A percentile compares a stretch with the other conserved stretches of the same genome.
Evolutionary conservation across 2,888 invertebrate species (phyloP).

Genomic region (Pollenia griseotomentosa): DNA sequence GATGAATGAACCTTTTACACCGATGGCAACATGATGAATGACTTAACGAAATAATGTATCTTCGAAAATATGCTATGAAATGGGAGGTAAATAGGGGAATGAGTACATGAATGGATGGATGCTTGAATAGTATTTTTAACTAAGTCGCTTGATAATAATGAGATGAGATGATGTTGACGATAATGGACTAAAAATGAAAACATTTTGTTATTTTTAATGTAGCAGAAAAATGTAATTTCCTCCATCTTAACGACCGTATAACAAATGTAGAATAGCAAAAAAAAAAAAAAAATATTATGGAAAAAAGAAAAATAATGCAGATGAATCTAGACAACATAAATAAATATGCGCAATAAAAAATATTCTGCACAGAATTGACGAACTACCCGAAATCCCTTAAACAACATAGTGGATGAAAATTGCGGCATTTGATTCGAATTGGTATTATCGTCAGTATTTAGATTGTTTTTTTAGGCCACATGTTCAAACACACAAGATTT

Average conservation of each 20-base stretch:
- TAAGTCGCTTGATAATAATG: constrained; percentile 22
- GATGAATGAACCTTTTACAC: not conserved
- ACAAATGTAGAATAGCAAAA: constrained; percentile 9
- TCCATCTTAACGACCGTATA: constrained; percentile 69
- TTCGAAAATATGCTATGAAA: not conserved
- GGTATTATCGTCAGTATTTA: not conserved
- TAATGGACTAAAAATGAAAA: constrained; percentile 69
- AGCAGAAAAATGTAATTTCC: constrained; percentile 81
- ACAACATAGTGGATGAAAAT: constrained; percentile 39
- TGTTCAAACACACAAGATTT: constrained; percentile 2
- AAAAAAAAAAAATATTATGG: not conserved
- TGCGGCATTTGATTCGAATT: not conserved
- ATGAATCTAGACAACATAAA: constrained; percentile 37
- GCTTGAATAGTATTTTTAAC: constrained; percentile 11
- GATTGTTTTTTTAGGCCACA: constrained; percentile 19
- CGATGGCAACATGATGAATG: constrained; percentile 12
- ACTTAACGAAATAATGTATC: constrained; percentile 10
- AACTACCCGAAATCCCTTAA: not conserved
- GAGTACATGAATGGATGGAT: constrained; percentile 33
- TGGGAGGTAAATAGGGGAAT: not conserved
- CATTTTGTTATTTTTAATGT: constrained; percentile 78
- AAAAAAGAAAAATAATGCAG: constrained; percentile 24
- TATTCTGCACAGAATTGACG: constrained; percentile 11
- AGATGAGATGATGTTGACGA: constrained; percentile 44
- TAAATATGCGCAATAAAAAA: constrained; percentile 29